A percentile compares a stretch with the other conserved stretches of the same genome.
Conservation (phyloP, 2,888 invertebrate genomes). For the Aricia artaxerxes region DNA sequence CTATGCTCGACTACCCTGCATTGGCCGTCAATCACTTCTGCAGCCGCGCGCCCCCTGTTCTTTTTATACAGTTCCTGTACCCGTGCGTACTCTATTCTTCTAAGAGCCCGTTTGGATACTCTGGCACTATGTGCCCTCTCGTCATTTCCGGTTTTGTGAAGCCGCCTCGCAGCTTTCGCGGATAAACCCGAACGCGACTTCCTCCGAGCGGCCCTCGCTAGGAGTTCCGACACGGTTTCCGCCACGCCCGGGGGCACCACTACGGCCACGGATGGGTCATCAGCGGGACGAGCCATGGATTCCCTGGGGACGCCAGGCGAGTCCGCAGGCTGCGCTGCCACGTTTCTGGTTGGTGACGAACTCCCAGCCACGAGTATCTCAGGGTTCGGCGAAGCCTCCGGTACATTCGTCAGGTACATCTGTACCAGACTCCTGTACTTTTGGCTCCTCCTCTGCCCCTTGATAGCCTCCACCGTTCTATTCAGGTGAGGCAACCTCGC, state of each 20-base stretch:
- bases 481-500: constrained; percentile 35
- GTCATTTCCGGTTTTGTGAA: constrained; percentile 25
- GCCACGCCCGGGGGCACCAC: neutral
- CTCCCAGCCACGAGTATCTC: neutral
- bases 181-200: constrained; percentile 16
- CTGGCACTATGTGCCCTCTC: constrained; percentile 6
- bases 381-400: neutral
- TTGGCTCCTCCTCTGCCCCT: constrained; percentile 1
- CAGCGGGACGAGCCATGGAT: neutral
- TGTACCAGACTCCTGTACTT: constrained; percentile 29
- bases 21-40: constrained; percentile 40
- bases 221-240: neutral
- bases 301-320: neutral
- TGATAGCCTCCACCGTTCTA: constrained; percentile 33
- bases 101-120: constrained; percentile 13
- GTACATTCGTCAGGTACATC: constrained; percentile 2
- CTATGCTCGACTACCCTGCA: constrained; percentile 36
- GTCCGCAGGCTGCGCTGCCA: neutral
- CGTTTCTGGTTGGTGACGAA: neutral
- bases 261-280: no score
- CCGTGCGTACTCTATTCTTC: constrained; percentile 33
- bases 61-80: constrained; percentile 33
- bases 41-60: constrained; percentile 34
- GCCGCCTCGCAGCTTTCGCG: constrained; percentile 25
- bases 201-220: constrained; percentile 12